Evolutionary conservation across 2,888 invertebrate genomes (phyloP), one percentile per base, ranked within the genome.

Genomic region (Agrypnus murinus): DNA sequence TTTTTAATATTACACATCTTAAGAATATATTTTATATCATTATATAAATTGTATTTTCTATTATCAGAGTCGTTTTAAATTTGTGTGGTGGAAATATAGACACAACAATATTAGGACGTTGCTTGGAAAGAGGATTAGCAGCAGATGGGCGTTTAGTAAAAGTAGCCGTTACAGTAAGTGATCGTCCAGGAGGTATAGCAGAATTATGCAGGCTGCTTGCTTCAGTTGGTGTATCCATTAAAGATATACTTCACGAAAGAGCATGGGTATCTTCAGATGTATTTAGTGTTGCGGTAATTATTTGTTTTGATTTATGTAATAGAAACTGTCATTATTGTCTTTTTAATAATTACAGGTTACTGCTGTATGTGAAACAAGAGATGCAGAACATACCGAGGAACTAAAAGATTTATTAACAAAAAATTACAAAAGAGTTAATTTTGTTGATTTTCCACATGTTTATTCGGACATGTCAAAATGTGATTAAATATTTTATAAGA

Each of bases 171-270:
- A 93, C 92, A 0, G 92, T 95, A 1, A 93, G 92, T 81, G 96
- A 96, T 86, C 88, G 95, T 72, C 96, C 96, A 0, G 96, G 96
- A 4, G 96, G 95, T 14, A 94, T 96, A 73, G 92, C 94, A 0
- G 96, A 96, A 80, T 87, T 97, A 4, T 95, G 95, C 81, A 90
- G 90, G 79, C 86, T 94, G 43, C 88, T 97, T 62, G 89, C 92
- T 0, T 89, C 90, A 1, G 87, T 94, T 32, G 96, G 96, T 0
- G 96, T 96, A 10, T 94, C 94, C 40, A 95, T 98, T 74, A 98
- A 98, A 85, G 98, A 98, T 82, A 96, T 98, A 69, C 93, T 96
- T 86, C 98, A 98, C 84, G 98, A 98, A 83, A 89, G 98, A 64
- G 97, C 98, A 1, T 98, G 97, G 97, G 90, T 98, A 10, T 92